These are phyloP conservation scores for Coreius guichenoti DNA, from an alignment of 2,797 vertebrate genomes.

Conservation along the genomic window DNA sequence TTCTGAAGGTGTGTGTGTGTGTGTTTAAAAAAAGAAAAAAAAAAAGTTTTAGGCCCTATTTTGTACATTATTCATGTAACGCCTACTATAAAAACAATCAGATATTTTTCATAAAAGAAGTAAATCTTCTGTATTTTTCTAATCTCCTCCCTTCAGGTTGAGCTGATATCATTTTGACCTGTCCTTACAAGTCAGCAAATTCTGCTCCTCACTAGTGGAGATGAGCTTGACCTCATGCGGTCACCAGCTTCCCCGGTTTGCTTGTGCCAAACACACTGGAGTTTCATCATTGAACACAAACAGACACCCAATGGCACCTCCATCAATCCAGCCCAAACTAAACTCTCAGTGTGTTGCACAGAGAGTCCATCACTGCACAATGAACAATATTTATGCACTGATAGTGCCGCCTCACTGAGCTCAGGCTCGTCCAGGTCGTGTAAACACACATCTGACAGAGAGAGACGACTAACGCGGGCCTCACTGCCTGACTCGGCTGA, in stretches of 20 bases:
- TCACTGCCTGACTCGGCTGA: constrained; percentile 39
- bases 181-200: constrained; percentile 56
- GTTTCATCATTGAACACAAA: constrained; percentile 61
- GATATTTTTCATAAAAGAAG: background rate
- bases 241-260: background rate
- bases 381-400: constrained; percentile 59
- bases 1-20: background rate
- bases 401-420: constrained; percentile 55
- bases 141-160: constrained; percentile 30
- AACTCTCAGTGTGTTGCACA: background rate
- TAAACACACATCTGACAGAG: constrained; percentile 58
- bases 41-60: background rate
- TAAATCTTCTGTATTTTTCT: constrained; percentile 37
- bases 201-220: constrained; percentile 55
- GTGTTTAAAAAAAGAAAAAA: background rate
- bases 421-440: constrained; percentile 19
- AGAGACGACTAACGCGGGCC: constrained; percentile 27
- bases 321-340: constrained; percentile 47
- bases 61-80: background rate
- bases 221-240: constrained; percentile 65
- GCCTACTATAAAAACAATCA: background rate
- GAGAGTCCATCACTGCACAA: constrained; percentile 9
- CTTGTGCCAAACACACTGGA: constrained; percentile 28
- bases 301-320: constrained; percentile 46
- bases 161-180: constrained; percentile 51